phyloP scores from a whole-genome alignment of 2,113 vertebrate genomes.

The Entosphenus tridentatus region DNA sequence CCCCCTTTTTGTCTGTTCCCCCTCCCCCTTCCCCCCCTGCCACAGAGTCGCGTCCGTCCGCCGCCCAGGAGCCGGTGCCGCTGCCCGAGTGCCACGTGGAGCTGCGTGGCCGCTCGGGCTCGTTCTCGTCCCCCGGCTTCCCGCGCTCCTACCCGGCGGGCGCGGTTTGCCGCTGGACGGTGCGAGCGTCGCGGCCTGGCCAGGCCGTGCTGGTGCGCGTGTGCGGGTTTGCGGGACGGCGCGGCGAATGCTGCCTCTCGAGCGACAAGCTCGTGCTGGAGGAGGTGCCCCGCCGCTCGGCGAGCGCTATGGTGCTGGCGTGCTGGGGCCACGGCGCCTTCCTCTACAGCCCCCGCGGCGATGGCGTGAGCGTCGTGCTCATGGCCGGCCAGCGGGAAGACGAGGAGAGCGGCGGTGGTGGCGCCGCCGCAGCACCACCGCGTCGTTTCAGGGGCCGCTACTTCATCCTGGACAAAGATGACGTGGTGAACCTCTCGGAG shows the following conservation, averaged over 20 bases:
- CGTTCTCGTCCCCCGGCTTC: neutral
- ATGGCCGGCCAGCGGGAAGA: neutral
- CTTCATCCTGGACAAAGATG: no score
- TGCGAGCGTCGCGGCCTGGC: neutral
- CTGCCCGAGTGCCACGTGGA: slow-evolving; percentile 1
- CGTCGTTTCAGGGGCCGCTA: no score
- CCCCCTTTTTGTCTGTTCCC: neutral
- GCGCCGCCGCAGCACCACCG: no score
- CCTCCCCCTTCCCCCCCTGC: neutral
- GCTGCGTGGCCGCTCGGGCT: neutral
- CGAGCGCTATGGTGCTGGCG: slow-evolving; percentile 3
- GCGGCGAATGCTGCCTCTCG: neutral
- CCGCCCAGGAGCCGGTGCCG: neutral
- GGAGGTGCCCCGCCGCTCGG: neutral
- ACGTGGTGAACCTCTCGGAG: no score
- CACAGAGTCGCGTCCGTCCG: neutral
- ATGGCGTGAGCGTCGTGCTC: neutral
- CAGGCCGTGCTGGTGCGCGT: neutral
- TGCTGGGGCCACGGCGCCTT: neutral
- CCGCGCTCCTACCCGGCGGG: neutral
- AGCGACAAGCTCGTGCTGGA: neutral
- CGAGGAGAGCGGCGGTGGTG: neutral
- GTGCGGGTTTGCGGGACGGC: neutral
- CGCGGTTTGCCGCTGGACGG: neutral
- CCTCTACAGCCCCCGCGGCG: neutral